These are phyloP conservation scores for Sweltsa coloradensis DNA, from an alignment of 1,140 invertebrate species.

Conservation along the genomic window DNA sequence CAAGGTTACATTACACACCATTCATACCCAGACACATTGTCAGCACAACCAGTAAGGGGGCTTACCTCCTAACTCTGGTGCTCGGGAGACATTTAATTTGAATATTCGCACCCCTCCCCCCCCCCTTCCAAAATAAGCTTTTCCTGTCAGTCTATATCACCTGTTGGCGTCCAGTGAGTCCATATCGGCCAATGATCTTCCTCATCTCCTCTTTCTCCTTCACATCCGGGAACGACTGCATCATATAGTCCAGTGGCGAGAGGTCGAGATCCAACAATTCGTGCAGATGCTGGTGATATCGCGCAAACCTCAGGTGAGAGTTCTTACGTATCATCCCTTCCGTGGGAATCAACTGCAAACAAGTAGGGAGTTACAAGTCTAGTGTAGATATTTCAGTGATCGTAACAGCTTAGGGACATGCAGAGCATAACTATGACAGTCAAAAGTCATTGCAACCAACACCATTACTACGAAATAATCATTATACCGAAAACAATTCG, in stretches of 20 bases:
- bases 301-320: slow-evolving; percentile 90
- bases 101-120: too few species aligned
- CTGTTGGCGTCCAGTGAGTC: slow-evolving; percentile 92
- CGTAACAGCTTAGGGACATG: too few species aligned
- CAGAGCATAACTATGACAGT: too few species aligned
- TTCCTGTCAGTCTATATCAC: slow-evolving; percentile 37
- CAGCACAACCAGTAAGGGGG: too few species aligned
- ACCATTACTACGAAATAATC: too few species aligned
- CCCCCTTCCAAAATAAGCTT: too few species aligned
- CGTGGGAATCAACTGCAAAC: slow-evolving; percentile 69
- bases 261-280: slow-evolving; percentile 91
- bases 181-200: slow-evolving; percentile 97
- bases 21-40: too few species aligned
- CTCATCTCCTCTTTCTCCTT: slow-evolving; percentile 99
- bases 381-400: slow-evolving; percentile 4
- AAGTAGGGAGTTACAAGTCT: slow-evolving; percentile 11
- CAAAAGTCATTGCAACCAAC: too few species aligned
- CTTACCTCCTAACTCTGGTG: too few species aligned
- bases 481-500: too few species aligned
- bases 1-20: too few species aligned
- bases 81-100: too few species aligned
- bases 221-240: slow-evolving; percentile 91
- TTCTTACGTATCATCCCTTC: slow-evolving; percentile 97
- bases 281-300: slow-evolving; percentile 98
- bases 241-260: slow-evolving; percentile 96